Evolutionary conservation across 2,113 vertebrate genomes (phyloP).

Genomic region (Heteronetta atricapilla): DNA sequence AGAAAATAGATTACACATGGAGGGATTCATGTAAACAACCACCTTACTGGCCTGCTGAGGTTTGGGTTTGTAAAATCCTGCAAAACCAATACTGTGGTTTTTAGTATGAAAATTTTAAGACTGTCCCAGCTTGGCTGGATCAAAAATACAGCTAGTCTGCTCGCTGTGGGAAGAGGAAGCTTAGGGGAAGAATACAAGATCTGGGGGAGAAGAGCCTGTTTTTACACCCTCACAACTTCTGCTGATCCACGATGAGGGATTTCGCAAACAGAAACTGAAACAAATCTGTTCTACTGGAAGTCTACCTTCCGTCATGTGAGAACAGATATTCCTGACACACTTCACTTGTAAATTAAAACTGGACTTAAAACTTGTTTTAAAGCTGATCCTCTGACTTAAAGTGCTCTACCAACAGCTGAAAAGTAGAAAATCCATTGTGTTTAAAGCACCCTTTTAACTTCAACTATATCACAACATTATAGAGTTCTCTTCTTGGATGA

Average conservation of each 20-base stretch:
- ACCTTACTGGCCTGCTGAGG: not conserved
- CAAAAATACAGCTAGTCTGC: not conserved
- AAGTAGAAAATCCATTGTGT: not conserved
- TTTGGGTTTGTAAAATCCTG: not conserved
- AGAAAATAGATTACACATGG: not conserved
- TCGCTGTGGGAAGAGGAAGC: not conserved
- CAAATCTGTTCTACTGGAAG: not conserved
- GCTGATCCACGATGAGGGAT: not conserved
- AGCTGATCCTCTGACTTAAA: not conserved
- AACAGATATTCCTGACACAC: not conserved
- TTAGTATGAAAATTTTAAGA: not conserved
- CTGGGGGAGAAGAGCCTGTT: not conserved
- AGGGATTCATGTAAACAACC: not conserved
- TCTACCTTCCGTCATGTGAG: not conserved
- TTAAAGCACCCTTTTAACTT: not conserved
- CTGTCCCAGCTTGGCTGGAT: not conserved
- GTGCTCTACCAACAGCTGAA: not conserved
- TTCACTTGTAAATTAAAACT: not conserved
- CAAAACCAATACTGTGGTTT: not conserved
- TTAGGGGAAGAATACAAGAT: not conserved
- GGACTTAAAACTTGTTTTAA: not conserved
- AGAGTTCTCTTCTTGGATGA: not conserved
- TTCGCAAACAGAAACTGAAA: not conserved
- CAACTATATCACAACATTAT: not conserved
- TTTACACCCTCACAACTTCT: not conserved